Percentiles rank a stretch among this genome's conserved stretches.
Conservation (phyloP, 1,140 invertebrate species). For the Camponotus pennsylvanicus region DNA sequence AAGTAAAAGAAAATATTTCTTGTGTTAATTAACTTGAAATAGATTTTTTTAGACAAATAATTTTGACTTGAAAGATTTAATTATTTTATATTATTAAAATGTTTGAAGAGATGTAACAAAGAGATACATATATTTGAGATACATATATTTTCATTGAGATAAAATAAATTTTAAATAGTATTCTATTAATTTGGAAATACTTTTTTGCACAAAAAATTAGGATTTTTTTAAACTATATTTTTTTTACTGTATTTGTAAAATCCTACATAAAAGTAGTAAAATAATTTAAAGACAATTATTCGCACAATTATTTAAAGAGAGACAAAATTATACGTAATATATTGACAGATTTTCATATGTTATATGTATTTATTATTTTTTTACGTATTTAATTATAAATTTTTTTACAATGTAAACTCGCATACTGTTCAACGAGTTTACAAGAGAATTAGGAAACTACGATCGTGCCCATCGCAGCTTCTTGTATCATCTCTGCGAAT, state of each 20-base stretch:
- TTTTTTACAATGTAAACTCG: too few species aligned
- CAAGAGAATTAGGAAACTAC: background rate
- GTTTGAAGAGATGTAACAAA: background rate
- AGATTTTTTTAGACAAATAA: background rate
- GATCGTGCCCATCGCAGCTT: constrained; percentile 53
- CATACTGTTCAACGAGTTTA: background rate
- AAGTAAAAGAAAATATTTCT: too few species aligned
- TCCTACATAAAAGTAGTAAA: background rate
- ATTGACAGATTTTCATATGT: background rate
- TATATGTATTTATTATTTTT: background rate
- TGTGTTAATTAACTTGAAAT: background rate
- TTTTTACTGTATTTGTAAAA: background rate
- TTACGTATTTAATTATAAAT: too few species aligned
- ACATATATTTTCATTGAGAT: background rate
- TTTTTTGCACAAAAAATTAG: background rate
- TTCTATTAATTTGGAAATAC: background rate
- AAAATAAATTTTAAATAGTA: background rate
- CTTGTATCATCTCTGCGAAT: constrained; percentile 42
- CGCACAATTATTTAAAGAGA: background rate
- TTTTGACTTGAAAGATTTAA: background rate
- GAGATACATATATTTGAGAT: background rate
- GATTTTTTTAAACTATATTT: background rate
- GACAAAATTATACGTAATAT: background rate
- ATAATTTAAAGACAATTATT: too few species aligned
- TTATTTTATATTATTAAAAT: background rate